These are phyloP conservation scores for Scaptomyza reducta DNA, from an alignment of 2,888 invertebrate species.

Conservation along the genomic window DNA sequence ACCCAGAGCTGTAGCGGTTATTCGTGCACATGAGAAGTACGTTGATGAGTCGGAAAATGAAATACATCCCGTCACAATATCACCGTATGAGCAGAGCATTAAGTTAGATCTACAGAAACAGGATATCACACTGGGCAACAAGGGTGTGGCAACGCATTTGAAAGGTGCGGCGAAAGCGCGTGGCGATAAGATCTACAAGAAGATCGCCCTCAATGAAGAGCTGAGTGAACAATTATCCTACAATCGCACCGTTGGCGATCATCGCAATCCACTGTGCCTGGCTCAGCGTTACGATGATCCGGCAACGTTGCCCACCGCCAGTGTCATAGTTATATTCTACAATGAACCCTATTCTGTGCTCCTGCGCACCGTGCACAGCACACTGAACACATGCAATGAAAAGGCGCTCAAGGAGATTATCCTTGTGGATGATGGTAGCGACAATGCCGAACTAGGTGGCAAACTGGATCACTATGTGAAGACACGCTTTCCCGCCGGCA, in stretches of 20 bases:
- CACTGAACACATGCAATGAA: slow-evolving; percentile 88
- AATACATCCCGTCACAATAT: slow-evolving; percentile 54
- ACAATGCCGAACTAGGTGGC: slow-evolving; percentile 89
- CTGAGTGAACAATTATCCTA: slow-evolving; percentile 94
- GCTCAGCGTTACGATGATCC: slow-evolving; percentile 85
- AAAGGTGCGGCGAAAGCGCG: slow-evolving; percentile 87
- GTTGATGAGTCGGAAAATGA: slow-evolving; percentile 64
- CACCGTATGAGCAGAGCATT: slow-evolving; percentile 84
- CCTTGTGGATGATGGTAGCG: slow-evolving; percentile 96
- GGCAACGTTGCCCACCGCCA: slow-evolving; percentile 88
- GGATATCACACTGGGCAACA: slow-evolving; percentile 89
- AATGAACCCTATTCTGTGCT: slow-evolving; percentile 95
- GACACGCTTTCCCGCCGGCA: slow-evolving; percentile 88
- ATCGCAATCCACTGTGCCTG: slow-evolving; percentile 82
- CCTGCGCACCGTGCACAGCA: slow-evolving; percentile 90
- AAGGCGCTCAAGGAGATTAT: slow-evolving; percentile 93
- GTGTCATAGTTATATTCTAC: slow-evolving; percentile 94
- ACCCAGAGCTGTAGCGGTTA: slow-evolving; percentile 24
- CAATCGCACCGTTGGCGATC: slow-evolving; percentile 87
- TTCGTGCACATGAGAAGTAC: slow-evolving; percentile 31
- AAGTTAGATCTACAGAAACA: slow-evolving; percentile 88
- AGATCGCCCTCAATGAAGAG: slow-evolving; percentile 94
- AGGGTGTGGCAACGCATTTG: slow-evolving; percentile 88
- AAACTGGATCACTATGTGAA: slow-evolving; percentile 92
- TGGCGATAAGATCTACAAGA: slow-evolving; percentile 90